Base-by-base conservation (phyloP, 1,140 invertebrate species). In the Aphelenchoides besseyi region DNA sequence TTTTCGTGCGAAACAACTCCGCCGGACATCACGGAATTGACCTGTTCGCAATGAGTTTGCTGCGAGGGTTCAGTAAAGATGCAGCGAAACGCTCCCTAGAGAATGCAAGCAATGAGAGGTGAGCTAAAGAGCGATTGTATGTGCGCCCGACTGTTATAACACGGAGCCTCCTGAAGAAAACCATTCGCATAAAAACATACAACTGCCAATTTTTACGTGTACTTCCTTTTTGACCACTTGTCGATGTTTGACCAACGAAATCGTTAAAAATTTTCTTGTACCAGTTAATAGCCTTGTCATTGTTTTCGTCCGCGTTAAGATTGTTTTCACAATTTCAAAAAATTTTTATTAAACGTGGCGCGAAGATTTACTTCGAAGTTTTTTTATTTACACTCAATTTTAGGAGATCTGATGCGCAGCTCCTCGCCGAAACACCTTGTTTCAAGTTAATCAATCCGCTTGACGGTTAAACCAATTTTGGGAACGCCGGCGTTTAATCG, bases 141-240 rank as follows among this genome's bases (percentile, higher is more conserved):
- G 41, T 48, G 41, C 41, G 41, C 41, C 41, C 41, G 41, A 16
- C 12, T 48, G 41, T 48, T 48, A 23, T 48, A 48, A 23, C 41
- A 23, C 12, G 41, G 12, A 16, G 41, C 12, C 41, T 48, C 41
- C 41, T 23, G 41, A 48, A 48, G 41, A 48, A 48, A 48, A 48
- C 41, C 41, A 23, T 48, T 48, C 41, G 41, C 41, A 23, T 16
- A 48, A 48, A 12, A 48, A 48, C 41, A 23, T 12, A 48, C 41
- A n/a, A n/a, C n/a, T n/a, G n/a, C n/a, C n/a, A n/a, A 48, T 48
- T 48, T 48, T 48, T 48, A 48, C 41, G 41, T 48, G 41, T 48
- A 48, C 23, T 48, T 48, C 23, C 12, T 23, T 12, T 48, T 48
- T 48, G 41, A 48, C 41, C 41, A 48, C 23, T 48, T 23, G 41